Conservation (phyloP, 2,797 vertebrate species). For the Potorous gilbertii region DNA sequence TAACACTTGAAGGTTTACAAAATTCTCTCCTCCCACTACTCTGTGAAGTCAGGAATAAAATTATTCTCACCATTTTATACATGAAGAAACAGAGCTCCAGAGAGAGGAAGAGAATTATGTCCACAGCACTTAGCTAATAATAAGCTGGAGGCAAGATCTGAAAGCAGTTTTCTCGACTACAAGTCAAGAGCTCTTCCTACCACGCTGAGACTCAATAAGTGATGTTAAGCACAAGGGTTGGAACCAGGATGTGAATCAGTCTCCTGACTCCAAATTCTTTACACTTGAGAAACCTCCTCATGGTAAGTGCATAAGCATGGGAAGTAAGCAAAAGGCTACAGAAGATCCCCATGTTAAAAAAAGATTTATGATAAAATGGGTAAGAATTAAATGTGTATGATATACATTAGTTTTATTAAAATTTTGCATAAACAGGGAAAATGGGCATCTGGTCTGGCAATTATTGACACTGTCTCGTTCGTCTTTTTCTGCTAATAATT, state of each 20-base stretch:
- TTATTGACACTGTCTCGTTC: neutral
- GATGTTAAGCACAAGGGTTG: neutral
- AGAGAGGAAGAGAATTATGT: neutral
- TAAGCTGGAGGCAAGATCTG: neutral
- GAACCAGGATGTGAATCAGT: neutral
- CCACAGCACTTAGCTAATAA: neutral
- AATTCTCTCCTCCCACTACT: neutral
- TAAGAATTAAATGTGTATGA: neutral
- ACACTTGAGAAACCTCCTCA: neutral
- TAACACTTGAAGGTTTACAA: neutral
- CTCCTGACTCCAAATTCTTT: neutral
- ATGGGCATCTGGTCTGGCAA: neutral
- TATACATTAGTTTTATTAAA: neutral
- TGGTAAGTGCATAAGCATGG: neutral
- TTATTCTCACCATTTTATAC: neutral
- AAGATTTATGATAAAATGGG: neutral
- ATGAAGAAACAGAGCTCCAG: neutral
- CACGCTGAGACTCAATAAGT: neutral
- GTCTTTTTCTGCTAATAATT: neutral
- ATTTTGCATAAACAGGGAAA: neutral
- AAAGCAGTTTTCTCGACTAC: neutral
- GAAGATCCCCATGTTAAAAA: neutral
- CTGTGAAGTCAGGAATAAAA: neutral
- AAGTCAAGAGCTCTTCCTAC: neutral
- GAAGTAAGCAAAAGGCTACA: neutral